phyloP scores from a whole-genome alignment of 2,888 invertebrate genomes.

The Tetanocera ferruginea region DNA sequence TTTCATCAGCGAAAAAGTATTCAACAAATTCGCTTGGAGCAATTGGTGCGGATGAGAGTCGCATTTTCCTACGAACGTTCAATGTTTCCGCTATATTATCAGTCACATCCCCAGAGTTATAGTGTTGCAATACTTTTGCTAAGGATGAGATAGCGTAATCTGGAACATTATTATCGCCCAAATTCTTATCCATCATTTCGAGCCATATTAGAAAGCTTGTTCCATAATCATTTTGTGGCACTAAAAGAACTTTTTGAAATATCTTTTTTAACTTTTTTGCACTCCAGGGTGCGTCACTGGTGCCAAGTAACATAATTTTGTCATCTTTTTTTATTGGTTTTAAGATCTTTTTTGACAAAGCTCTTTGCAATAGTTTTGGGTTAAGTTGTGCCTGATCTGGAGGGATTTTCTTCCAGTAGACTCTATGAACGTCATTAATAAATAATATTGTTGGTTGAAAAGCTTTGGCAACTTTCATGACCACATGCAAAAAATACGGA shows the following conservation, averaged over 20 bases:
- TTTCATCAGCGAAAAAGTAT: slow-evolving; percentile 53
- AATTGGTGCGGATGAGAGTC: slow-evolving; percentile 53
- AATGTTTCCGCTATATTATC: slow-evolving; percentile 57
- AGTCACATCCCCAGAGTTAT: slow-evolving; percentile 66
- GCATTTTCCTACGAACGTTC: slow-evolving; percentile 58
- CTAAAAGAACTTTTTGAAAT: slow-evolving; percentile 63
- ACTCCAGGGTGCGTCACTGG: slow-evolving; percentile 72
- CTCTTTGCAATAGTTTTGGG: slow-evolving; percentile 72
- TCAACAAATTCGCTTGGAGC: slow-evolving; percentile 61
- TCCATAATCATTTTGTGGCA: slow-evolving; percentile 67
- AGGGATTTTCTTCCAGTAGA: slow-evolving; percentile 72
- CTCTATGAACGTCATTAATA: slow-evolving; percentile 72
- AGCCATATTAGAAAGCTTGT: slow-evolving; percentile 63
- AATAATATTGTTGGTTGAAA: slow-evolving; percentile 76
- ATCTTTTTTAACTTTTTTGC: slow-evolving; percentile 61
- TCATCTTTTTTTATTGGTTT: slow-evolving; percentile 73
- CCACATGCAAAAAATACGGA: slow-evolving; percentile 75
- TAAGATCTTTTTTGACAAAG: slow-evolving; percentile 71
- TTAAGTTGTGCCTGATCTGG: slow-evolving; percentile 65
- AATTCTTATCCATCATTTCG: slow-evolving; percentile 56
- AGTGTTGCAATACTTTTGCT: slow-evolving; percentile 62
- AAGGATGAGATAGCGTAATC: slow-evolving; percentile 58
- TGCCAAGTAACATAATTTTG: slow-evolving; percentile 72
- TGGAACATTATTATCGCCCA: slow-evolving; percentile 52
- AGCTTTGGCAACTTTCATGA: slow-evolving; percentile 74